A percentile compares a stretch with the other conserved stretches of the same genome.
Conservation (phyloP, 2,113 vertebrate species). For the Lucifuga dentata region DNA sequence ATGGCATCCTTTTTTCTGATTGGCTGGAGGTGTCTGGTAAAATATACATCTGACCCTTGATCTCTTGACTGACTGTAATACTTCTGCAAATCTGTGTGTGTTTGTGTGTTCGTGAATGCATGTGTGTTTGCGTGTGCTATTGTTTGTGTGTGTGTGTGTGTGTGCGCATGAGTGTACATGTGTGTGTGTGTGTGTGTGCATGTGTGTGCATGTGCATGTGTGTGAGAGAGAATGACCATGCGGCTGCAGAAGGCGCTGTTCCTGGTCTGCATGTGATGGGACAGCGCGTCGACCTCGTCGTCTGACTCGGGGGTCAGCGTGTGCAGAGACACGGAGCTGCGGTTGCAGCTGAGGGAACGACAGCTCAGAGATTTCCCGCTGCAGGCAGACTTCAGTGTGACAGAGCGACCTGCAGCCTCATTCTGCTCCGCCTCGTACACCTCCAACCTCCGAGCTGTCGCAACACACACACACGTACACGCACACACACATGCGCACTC, state of each 20-base stretch:
- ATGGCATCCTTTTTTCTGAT: too few relatives aligned
- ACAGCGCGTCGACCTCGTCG: constrained; percentile 45
- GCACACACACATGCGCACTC: not conserved
- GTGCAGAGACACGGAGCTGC: constrained; percentile 78
- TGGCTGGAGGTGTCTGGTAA: too few relatives aligned
- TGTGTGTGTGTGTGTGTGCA: too few relatives aligned
- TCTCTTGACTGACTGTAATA: too few relatives aligned
- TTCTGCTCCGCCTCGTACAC: constrained; percentile 83
- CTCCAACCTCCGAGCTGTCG: constrained; percentile 81
- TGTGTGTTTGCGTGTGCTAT: too few relatives aligned
- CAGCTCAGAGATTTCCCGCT: constrained; percentile 72
- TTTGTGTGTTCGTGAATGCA: not conserved
- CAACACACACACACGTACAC: not conserved
- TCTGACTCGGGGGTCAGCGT: constrained; percentile 70
- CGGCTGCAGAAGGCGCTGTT: constrained; percentile 89
- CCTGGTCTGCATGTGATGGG: constrained; percentile 38
- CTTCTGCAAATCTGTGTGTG: too few relatives aligned
- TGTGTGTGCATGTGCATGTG: not conserved
- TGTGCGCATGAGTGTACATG: too few relatives aligned
- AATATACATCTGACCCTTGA: too few relatives aligned
- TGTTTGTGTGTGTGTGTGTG: too few relatives aligned
- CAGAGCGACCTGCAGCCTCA: constrained; percentile 48
- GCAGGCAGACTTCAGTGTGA: constrained; percentile 62
- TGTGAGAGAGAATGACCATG: constrained; percentile 83
- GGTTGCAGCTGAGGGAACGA: constrained; percentile 71